A percentile compares a stretch with the other conserved stretches of the same genome.
Evolutionary conservation across 2,113 vertebrate species (phyloP).

Genomic region (Danionella cerebrum): DNA sequence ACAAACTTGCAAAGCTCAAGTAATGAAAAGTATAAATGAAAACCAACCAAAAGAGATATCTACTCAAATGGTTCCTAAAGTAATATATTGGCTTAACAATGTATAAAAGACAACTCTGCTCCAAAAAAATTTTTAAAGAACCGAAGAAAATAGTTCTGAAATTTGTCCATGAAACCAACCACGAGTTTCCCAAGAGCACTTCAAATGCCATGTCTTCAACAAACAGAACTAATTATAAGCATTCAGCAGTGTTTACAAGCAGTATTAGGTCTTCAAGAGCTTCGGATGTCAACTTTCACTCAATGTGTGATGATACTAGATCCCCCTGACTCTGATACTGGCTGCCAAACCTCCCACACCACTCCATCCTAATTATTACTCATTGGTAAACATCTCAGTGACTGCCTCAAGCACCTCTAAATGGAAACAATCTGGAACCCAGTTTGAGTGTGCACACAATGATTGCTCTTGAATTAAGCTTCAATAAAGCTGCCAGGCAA

Average conservation of each 20-base stretch:
- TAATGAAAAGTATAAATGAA: too few species aligned
- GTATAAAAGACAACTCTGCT: too few species aligned
- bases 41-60: too few species aligned
- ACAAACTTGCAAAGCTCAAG: too few species aligned
- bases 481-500: constrained; percentile 34
- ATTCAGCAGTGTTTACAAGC: not conserved
- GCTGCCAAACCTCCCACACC: constrained; percentile 32
- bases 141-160: too few species aligned
- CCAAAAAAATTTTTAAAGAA: too few species aligned
- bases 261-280: constrained; percentile 3
- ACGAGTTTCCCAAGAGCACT: not conserved
- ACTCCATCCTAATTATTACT: constrained; percentile 61
- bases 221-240: constrained; percentile 4
- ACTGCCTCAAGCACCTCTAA: constrained; percentile 55
- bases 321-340: constrained; percentile 25
- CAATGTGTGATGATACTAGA: not conserved
- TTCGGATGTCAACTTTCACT: not conserved
- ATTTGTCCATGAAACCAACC: constrained; percentile 42
- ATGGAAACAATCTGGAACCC: constrained; percentile 46
- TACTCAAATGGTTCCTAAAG: too few species aligned
- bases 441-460: constrained; percentile 41
- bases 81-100: too few species aligned
- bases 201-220: not conserved
- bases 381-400: constrained; percentile 50
- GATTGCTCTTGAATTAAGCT: constrained; percentile 46